Percentiles rank a stretch among this genome's conserved stretches.
Conservation (phyloP, 2,113 vertebrate genomes). For the Vicugna pacos region DNA sequence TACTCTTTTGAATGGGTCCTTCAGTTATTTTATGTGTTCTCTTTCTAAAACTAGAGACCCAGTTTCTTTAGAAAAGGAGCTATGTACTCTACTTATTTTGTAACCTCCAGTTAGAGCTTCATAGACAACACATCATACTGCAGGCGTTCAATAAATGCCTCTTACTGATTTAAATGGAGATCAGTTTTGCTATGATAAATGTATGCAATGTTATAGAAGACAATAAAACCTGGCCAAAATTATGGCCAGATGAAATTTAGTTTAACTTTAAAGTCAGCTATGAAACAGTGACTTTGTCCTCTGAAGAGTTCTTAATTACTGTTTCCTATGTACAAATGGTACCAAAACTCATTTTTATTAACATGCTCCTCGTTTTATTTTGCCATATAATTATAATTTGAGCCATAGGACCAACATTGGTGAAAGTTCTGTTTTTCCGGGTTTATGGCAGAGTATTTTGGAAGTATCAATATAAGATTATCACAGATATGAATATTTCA, state of each 20-base stretch:
- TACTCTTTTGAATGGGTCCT: background rate
- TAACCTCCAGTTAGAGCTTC: background rate
- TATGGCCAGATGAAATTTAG: background rate
- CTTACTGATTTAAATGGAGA: background rate
- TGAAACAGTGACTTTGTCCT: background rate
- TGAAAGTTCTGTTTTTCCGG: conserved; percentile 37
- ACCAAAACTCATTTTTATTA: background rate
- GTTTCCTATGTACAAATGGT: background rate
- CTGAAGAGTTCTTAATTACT: background rate
- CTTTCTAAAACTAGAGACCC: background rate
- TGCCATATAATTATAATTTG: background rate
- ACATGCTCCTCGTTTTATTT: background rate
- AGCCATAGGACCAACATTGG: background rate
- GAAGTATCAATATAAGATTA: conserved; percentile 21
- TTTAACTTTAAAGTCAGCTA: conserved; percentile 35
- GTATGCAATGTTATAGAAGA: background rate
- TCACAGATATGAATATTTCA: conserved; percentile 15
- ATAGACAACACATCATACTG: background rate
- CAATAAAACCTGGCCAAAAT: background rate
- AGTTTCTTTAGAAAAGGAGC: background rate
- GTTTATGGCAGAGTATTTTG: conserved; percentile 22
- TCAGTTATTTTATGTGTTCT: background rate
- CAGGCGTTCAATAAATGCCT: background rate
- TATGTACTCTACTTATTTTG: background rate
- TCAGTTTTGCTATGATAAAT: background rate